Evolutionary conservation across 2,113 vertebrate genomes (phyloP), one percentile per base, ranked within the genome.

Genomic region (Sterna hirundo): DNA sequence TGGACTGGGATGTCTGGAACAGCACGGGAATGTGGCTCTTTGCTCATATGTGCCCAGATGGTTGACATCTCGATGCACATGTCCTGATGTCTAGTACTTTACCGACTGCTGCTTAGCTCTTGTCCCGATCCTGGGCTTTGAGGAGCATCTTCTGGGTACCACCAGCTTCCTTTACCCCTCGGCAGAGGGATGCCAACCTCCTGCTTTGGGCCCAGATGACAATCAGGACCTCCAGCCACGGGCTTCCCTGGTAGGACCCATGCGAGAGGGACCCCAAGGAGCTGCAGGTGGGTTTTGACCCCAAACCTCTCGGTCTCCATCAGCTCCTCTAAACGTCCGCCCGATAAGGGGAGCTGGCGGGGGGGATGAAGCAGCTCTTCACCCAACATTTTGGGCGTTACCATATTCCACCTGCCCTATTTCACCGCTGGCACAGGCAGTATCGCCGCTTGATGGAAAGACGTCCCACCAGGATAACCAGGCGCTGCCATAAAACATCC

Each of bases 231-330:
- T 49, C 46, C 52, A 83, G 75, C 1, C 7, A 11, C 21, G 79
- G 14, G 19, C 66, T 88, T 78, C 12, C 19, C 32, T 42, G 42
- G 10, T 21, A 20, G 85, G 47, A 79, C 1, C 40, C 42, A 8
- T 0, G 3, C 22, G 17, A 15, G 60, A 30, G 54, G 36, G 69
- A n/a, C 3, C 26, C 30, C 19, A 6, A 4, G 54, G 32, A 83
- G 42, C 47, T 40, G 15, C 27, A 22, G 32, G 65, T 1, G 10
- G 17, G 15, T 27, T 75, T 76, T 44, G 38, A 27, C 55, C n/a
- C 42, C 42, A 25, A 20, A 60, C 5, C 5, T 8, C 18, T 22
- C 0, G 3, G 14, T 47, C 6, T 71, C 21, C 1, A 3, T 10
- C 32, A 9, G 12, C 27, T 83, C 49, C 23, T 68, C 42, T 62